A percentile compares a stretch with the other conserved stretches of the same genome.
Evolutionary conservation across 2,797 vertebrate genomes (phyloP).

Genomic region (Coilia nasus): DNA sequence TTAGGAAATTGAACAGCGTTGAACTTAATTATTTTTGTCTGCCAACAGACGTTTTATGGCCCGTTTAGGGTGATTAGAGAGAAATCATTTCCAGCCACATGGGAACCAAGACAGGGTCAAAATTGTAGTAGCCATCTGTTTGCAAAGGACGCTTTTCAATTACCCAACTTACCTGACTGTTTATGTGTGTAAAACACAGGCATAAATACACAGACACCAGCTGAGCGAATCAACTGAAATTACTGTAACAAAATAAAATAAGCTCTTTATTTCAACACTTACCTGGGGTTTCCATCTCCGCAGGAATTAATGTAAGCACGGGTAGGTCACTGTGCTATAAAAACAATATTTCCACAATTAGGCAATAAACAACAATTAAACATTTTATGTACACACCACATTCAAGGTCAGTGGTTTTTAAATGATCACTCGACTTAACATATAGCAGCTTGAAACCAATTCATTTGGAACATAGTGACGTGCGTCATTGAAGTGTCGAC

Average conservation of each 20-base stretch:
- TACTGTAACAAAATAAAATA: no score
- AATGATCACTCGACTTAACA: neutral
- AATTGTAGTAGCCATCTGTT: neutral
- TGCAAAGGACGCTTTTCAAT: neutral
- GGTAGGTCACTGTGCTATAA: no score
- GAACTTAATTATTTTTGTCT: constrained; percentile 31
- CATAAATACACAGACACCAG: neutral
- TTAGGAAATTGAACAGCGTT: constrained; percentile 35
- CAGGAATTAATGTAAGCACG: no score
- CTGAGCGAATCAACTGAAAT: no score
- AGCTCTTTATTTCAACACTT: no score
- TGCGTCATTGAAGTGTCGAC: neutral
- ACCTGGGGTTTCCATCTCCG: no score
- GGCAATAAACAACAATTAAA: no score
- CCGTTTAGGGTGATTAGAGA: neutral
- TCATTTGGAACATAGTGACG: neutral
- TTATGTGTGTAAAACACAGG: neutral
- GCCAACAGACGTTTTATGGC: constrained; percentile 34
- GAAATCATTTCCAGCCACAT: constrained; percentile 19
- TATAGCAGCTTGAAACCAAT: neutral
- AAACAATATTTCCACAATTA: no score
- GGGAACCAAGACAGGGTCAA: neutral
- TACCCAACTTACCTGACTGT: neutral
- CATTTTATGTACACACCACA: no score
- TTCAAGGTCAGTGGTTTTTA: no score